These are phyloP conservation scores for Cephus spinipes DNA, from an alignment of 2,888 invertebrate species.

Conservation along the genomic window DNA sequence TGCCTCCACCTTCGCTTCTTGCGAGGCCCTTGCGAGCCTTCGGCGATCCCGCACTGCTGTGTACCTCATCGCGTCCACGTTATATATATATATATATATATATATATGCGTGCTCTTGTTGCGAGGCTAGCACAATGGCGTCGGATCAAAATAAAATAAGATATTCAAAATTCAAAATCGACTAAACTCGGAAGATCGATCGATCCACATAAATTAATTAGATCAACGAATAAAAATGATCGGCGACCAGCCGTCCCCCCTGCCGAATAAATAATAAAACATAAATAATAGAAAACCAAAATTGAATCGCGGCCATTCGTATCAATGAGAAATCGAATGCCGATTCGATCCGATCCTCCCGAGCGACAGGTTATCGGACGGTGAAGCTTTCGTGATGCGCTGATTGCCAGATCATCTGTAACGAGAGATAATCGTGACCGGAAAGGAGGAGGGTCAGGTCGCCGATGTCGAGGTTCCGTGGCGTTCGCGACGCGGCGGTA, in stretches of 20 bases:
- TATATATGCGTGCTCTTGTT: conserved; percentile 52
- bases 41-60: conserved; percentile 42
- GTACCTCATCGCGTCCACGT: conserved; percentile 42
- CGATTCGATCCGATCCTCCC: not conserved
- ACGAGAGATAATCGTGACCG: not conserved
- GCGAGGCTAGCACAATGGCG: conserved; percentile 58
- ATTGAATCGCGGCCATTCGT: not conserved
- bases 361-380: conserved; percentile 7
- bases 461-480: not conserved
- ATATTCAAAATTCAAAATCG: not conserved
- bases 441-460: conserved; percentile 1
- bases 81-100: conserved; percentile 19
- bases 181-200: too few species aligned
- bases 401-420: not conserved
- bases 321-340: not conserved
- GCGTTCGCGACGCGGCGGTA: conserved; percentile 11
- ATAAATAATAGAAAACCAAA: not conserved
- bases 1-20: conserved; percentile 51
- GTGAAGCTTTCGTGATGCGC: not conserved
- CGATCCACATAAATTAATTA: not conserved
- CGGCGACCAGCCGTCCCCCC: not conserved
- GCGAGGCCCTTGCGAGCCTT: conserved; percentile 48
- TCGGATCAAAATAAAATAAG: conserved; percentile 28
- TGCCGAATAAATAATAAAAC: not conserved
- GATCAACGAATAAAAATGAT: not conserved